Base-by-base conservation (phyloP, 2,888 invertebrate species). In the Asteroscopus sphinx region DNA sequence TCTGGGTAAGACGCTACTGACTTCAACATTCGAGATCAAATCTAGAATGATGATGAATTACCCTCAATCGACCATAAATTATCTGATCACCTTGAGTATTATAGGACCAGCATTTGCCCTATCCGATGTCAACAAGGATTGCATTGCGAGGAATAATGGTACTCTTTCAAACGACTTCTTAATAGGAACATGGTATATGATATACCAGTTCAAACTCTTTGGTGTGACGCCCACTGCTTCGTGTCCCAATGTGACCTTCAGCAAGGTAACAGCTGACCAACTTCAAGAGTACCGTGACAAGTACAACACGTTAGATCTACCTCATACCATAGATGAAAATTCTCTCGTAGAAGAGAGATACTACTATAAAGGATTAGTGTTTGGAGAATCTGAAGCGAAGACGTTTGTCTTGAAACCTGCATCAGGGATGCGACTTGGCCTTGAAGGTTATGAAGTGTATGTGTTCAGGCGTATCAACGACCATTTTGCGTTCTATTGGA, bases 401-500 rank as follows among this genome's bases (percentile, higher is more conserved):
- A 55, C 48, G 0, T 73, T 39, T 11, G 17, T 71, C 1, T 13
- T 73, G 5, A 60, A 57, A 5, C 60, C 69, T 0, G 13, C 33
- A 3, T 42, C 53, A 4, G 6, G 2, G 3, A 21, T 64, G 13
- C 11, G n/a, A 7, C 13, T 33, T 13, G 7, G 7, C 16, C 21
- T 21, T 21, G 21, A 21, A 21, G 21, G 21, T 21, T 21, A 21
- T 6, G 63, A 52, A 33, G 15, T 64, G 17, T 25, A 28, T 11
- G 57, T 40, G 6, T 68, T 26, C 28, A 56, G 28, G 4, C 48
- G 42, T 2, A 25, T 73, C 5, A 60, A 36, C 17, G 48, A 73
- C 0, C 52, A 64, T 8, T 68, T 52, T n/a, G 47, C 64, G 15
- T 15, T 71, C 1, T 64, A 16, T 17, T 73, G 70, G 69, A 51